A percentile compares a stretch with the other conserved stretches of the same genome.
These are phyloP conservation scores for Gyps fulvus DNA, from an alignment of 2,113 vertebrate genomes.

Conservation along the genomic window DNA sequence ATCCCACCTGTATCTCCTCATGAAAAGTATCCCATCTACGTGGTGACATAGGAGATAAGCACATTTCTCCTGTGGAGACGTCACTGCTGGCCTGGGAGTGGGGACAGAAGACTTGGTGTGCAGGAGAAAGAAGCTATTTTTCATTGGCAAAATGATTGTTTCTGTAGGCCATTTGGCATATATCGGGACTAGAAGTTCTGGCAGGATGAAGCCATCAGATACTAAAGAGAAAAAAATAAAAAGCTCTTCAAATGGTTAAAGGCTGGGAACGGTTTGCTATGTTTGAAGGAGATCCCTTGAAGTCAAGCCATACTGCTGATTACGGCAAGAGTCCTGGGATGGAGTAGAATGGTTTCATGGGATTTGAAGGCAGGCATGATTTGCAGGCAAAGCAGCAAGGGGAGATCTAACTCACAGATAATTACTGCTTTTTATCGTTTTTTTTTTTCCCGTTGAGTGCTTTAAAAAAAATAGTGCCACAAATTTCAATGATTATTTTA, in stretches of 20 bases:
- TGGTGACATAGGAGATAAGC: neutral
- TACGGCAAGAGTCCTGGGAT: neutral
- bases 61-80: neutral
- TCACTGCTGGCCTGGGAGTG: neutral
- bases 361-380: neutral
- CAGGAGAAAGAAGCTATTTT: neutral
- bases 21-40: neutral
- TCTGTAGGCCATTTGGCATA: neutral
- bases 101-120: neutral
- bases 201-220: neutral
- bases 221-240: neutral
- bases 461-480: neutral
- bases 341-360: neutral
- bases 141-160: neutral
- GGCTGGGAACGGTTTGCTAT: neutral
- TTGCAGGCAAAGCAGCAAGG: neutral
- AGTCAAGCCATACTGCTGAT: neutral
- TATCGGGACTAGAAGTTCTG: neutral
- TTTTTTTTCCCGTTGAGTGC: rapidly evolving
- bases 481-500: neutral
- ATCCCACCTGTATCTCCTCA: rapidly evolving
- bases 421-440: neutral
- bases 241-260: neutral
- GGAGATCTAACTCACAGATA: neutral
- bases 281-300: neutral